Base-by-base conservation (phyloP, 2,797 vertebrate species). In the Otus scops region DNA sequence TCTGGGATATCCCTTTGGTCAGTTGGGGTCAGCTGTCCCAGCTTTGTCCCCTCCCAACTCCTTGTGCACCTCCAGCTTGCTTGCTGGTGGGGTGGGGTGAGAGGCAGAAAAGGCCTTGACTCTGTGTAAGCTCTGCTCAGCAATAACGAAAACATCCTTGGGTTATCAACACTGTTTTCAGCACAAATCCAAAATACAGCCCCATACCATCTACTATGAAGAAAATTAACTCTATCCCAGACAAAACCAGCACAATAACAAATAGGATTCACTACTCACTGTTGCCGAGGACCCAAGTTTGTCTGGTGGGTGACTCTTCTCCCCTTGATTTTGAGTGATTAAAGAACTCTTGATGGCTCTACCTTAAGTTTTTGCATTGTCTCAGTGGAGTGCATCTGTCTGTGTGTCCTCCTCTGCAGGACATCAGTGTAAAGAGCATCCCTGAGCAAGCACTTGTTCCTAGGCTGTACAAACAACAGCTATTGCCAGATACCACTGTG, bases 401-500 rank as follows among this genome's bases (percentile, higher is more conserved):
- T 51, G 21, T 22, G 22, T 41, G 19, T 9, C 20, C 30, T 47
- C 43, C 13, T 6, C 28, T 88, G 23, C 17, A 61, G n/a, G 34
- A 41, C 18, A 8, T 3, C 6, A 5, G 9, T 1, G 9, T 39
- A 38, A 77, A 43, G 21, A 50, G 15, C 17, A 41, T 4, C 64
- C 64, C n/a, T 64, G 47, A 50, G 28, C 8, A 57, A 73, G 13
- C 6, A 3, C 28, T 68, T 81, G 13, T 74, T 61, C n/a, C 47
- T 45, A 54, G 20, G 17, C 11, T 75, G 13, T 26, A 7, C 41
- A 32, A 65, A 15, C 8, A 60, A 2, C 28, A 53, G 13, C 3
- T 10, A 30, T 4, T 48, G 39, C 9, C 36, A 45, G 22, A 28
- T n/a, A 8, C 7, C 39, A 47, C 43, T 0, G 0, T 13, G 36